phyloP scores from a whole-genome alignment of 2,888 invertebrate genomes.

The Beris morrisii region DNA sequence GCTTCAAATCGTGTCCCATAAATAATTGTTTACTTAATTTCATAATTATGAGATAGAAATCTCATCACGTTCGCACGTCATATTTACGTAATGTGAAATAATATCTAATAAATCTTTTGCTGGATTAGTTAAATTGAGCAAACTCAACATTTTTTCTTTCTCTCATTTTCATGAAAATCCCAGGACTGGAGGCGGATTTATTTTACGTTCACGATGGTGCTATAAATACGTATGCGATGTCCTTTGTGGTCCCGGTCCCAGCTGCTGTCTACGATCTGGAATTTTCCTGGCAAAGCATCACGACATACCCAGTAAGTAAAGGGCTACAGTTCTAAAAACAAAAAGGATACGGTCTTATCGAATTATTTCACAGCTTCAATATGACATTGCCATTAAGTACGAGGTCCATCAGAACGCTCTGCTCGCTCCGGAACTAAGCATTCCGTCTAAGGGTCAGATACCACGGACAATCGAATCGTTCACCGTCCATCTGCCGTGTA shows the following conservation, averaged over 20 bases:
- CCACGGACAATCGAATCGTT: constrained; percentile 77
- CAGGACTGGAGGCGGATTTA: constrained; percentile 74
- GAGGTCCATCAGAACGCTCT: constrained; percentile 73
- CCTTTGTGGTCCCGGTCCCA: constrained; percentile 79
- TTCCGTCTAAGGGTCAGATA: constrained; percentile 77
- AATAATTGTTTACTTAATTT: too few species aligned
- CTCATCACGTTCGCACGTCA: too few species aligned
- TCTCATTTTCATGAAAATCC: neutral
- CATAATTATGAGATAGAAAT: too few species aligned
- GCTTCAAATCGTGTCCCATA: too few species aligned
- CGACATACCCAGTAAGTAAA: constrained; percentile 69
- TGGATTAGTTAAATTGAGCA: too few species aligned
- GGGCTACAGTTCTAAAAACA: neutral
- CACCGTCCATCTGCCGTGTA: constrained; percentile 80
- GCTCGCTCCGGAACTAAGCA: constrained; percentile 78
- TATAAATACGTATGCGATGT: constrained; percentile 82
- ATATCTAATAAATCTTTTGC: too few species aligned
- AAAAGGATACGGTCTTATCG: constrained; percentile 6
- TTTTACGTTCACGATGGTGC: constrained; percentile 83
- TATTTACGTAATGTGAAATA: too few species aligned
- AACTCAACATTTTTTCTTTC: neutral
- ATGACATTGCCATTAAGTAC: constrained; percentile 76
- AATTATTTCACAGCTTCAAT: constrained; percentile 64
- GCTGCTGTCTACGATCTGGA: constrained; percentile 77
- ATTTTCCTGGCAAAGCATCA: constrained; percentile 83